phyloP scores from a whole-genome alignment of 2,888 invertebrate genomes.

The Axea sp. region DNA sequence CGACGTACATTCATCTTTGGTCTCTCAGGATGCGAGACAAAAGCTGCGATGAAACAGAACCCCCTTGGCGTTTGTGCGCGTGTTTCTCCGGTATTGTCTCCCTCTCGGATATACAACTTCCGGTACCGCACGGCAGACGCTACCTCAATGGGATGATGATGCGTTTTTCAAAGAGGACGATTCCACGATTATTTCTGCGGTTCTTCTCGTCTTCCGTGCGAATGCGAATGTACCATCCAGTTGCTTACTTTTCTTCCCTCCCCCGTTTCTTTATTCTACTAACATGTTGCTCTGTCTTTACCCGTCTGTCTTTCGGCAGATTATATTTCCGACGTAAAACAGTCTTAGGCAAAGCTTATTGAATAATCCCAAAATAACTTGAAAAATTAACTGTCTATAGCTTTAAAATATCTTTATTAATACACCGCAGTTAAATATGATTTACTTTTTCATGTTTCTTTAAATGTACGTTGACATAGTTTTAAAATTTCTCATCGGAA shows the following conservation, averaged over 20 bases:
- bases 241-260: conserved; percentile 24
- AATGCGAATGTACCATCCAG: conserved; percentile 52
- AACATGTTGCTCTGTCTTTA: conserved; percentile 24
- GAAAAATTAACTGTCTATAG: too few relatives aligned
- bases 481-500: too few relatives aligned
- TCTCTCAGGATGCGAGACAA: conserved; percentile 79
- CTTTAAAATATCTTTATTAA: too few relatives aligned
- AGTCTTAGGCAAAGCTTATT: conserved; percentile 1
- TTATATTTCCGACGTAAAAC: conserved; percentile 22
- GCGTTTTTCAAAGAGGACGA: conserved; percentile 72
- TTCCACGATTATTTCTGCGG: conserved; percentile 73
- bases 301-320: conserved; percentile 23
- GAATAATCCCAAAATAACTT: background rate
- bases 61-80: conserved; percentile 67
- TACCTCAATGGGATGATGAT: conserved; percentile 78
- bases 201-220: conserved; percentile 65
- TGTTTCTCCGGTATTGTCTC: conserved; percentile 77
- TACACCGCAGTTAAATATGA: too few relatives aligned
- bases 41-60: conserved; percentile 78
- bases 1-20: conserved; percentile 73
- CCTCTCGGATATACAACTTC: conserved; percentile 78
- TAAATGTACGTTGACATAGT: too few relatives aligned
- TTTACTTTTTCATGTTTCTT: too few relatives aligned
- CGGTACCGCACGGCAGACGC: conserved; percentile 74
- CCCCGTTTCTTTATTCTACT: conserved; percentile 33